Conservation (phyloP, 1,140 invertebrate genomes). For the Mya arenaria region DNA sequence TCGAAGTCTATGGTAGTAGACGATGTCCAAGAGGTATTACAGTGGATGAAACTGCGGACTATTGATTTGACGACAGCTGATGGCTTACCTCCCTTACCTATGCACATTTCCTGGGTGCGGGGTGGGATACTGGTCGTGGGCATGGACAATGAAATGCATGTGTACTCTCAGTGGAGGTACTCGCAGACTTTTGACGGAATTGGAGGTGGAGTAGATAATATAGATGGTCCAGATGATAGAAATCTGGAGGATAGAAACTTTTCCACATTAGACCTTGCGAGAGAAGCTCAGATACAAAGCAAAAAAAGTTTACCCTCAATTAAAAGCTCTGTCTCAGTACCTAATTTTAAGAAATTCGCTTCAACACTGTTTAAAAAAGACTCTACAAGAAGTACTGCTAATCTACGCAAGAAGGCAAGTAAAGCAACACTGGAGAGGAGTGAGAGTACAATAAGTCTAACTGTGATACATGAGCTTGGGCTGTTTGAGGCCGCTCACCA, state of each 20-base stretch:
- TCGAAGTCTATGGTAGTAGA: constrained; percentile 77
- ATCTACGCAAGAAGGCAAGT: constrained; percentile 55
- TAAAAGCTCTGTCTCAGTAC: constrained; percentile 67
- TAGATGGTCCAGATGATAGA: constrained; percentile 33
- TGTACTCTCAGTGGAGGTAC: constrained; percentile 96
- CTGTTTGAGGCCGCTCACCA: constrained; percentile 98
- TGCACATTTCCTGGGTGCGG: constrained; percentile 99
- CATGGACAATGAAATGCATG: constrained; percentile 99
- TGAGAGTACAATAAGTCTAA: constrained; percentile 73
- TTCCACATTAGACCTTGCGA: constrained; percentile 34
- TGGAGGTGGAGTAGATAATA: not conserved
- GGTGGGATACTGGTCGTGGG: constrained; percentile 98
- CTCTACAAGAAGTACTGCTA: constrained; percentile 58
- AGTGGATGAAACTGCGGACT: constrained; percentile 97
- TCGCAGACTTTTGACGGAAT: constrained; percentile 38
- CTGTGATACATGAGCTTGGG: constrained; percentile 88
- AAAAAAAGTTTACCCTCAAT: constrained; percentile 54
- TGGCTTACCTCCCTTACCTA: constrained; percentile 96
- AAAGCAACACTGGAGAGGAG: constrained; percentile 65
- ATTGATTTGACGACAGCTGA: constrained; percentile 97
- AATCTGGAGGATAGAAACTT: constrained; percentile 39
- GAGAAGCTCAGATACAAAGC: constrained; percentile 31
- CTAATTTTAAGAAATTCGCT: constrained; percentile 67
- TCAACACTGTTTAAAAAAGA: constrained; percentile 52
- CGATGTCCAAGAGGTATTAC: constrained; percentile 77